Evolutionary conservation across 2,113 vertebrate genomes (phyloP).

Genomic region (Numenius arquata): DNA sequence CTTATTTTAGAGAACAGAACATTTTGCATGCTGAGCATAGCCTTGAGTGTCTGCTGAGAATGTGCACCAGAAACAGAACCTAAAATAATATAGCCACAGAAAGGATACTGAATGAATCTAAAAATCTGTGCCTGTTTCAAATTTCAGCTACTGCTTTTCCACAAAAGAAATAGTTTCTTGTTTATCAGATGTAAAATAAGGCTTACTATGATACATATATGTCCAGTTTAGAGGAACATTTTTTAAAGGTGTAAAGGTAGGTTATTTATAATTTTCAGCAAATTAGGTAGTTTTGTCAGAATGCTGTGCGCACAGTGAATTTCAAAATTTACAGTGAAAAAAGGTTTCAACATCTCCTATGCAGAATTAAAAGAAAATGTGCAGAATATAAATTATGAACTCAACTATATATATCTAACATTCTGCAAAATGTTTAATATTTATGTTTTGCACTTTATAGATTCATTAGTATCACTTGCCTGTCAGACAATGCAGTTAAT

Average conservation of each 20-base stretch:
- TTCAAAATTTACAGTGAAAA: background rate
- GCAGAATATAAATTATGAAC: background rate
- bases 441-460: background rate
- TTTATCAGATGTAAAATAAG: background rate
- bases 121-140: background rate
- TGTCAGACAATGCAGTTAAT: background rate
- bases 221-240: background rate
- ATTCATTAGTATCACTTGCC: background rate
- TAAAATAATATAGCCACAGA: background rate
- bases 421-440: background rate
- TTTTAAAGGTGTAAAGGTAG: background rate
- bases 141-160: background rate
- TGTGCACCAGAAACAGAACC: background rate
- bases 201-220: background rate
- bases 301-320: slow-evolving; percentile 1
- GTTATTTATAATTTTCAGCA: background rate
- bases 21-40: background rate
- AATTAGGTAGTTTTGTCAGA: background rate
- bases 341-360: background rate
- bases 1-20: background rate
- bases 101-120: background rate
- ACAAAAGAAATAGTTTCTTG: background rate
- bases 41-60: background rate
- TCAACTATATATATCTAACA: background rate
- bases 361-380: background rate